These are phyloP conservation scores for Acanthosepion esculentum DNA, from an alignment of 2,888 invertebrate species.

Conservation along the genomic window DNA sequence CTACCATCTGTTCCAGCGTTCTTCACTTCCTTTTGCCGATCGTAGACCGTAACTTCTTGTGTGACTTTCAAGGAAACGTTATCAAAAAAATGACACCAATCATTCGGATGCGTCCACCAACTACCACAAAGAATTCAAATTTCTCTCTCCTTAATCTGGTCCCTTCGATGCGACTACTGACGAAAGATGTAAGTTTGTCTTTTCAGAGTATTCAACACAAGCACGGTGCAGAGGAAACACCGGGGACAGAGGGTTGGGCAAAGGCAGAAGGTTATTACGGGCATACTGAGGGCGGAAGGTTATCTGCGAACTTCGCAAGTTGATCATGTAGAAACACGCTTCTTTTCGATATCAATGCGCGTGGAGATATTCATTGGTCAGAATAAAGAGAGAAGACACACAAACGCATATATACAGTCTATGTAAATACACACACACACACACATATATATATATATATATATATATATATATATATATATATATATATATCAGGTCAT, in stretches of 20 bases:
- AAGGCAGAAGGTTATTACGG: background rate
- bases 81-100: too few species aligned
- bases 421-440: background rate
- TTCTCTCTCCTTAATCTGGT: background rate
- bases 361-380: background rate
- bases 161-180: background rate
- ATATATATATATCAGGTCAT: background rate
- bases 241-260: background rate
- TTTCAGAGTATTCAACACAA: background rate
- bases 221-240: background rate
- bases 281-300: background rate
- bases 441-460: background rate
- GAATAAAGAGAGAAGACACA: background rate
- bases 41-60: too few species aligned
- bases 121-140: too few species aligned
- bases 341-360: background rate
- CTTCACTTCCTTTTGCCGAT: too few species aligned
- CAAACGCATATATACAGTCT: background rate
- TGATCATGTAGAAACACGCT: conserved; percentile 6
- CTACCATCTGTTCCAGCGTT: too few species aligned
- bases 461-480: background rate
- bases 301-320: background rate
- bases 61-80: too few species aligned
- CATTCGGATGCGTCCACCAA: too few species aligned
- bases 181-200: background rate